Conservation (phyloP, 1,140 invertebrate species). For the Lepidostoma basale region DNA sequence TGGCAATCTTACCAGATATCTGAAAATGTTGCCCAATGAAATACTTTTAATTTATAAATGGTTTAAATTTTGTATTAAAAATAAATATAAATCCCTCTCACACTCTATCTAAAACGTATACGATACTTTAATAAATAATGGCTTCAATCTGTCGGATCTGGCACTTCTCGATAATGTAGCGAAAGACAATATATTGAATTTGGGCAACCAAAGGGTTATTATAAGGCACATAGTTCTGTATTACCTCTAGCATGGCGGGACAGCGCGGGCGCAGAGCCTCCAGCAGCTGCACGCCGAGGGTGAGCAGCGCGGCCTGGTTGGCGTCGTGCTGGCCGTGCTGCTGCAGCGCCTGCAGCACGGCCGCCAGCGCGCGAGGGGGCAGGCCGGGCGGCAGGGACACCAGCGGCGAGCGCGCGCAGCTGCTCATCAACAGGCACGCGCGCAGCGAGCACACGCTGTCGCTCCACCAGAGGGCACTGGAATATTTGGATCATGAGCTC, state of each 20-base stretch:
- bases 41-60: too few relatives aligned
- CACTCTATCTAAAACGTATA: too few relatives aligned
- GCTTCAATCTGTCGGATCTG: too few relatives aligned
- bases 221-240: not conserved
- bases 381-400: constrained; percentile 75
- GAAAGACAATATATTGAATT: too few relatives aligned
- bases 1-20: too few relatives aligned
- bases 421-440: constrained; percentile 69
- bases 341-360: constrained; percentile 76
- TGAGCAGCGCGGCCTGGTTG: constrained; percentile 74
- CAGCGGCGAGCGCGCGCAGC: constrained; percentile 45
- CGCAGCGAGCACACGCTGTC: constrained; percentile 81
- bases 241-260: constrained; percentile 66
- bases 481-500: too few relatives aligned
- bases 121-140: too few relatives aligned
- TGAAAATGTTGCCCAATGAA: too few relatives aligned
- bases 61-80: too few relatives aligned
- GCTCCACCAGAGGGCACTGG: constrained; percentile 81
- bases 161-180: too few relatives aligned
- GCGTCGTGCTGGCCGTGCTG: constrained; percentile 85
- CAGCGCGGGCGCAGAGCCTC: constrained; percentile 79
- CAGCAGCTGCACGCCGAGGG: constrained; percentile 78
- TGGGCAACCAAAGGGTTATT: too few relatives aligned
- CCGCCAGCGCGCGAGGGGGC: constrained; percentile 72
- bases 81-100: too few relatives aligned